Evolutionary conservation across 2,797 vertebrate species (phyloP).

Genomic region (Siniperca obscura): DNA sequence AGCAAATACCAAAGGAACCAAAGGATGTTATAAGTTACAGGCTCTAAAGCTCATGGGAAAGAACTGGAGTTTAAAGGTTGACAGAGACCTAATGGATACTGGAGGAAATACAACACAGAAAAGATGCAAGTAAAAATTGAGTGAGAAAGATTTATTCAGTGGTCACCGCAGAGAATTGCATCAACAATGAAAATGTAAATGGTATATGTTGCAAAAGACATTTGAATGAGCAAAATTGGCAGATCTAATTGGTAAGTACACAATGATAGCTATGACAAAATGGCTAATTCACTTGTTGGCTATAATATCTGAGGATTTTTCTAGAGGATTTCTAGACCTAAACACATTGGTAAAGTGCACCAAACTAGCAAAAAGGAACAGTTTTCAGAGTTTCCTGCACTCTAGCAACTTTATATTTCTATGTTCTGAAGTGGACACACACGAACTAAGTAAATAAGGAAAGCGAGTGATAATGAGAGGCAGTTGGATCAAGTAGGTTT

Average conservation of each 20-base stretch:
- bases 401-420: not conserved
- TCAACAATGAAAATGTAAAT: not conserved
- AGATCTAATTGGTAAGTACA: not conserved
- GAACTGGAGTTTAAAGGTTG: constrained; percentile 4
- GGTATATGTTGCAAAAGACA: not conserved
- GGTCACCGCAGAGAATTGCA: not conserved
- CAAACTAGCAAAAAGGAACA: not conserved
- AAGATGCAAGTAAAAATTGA: not conserved
- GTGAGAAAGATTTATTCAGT: not conserved
- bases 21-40: constrained; percentile 39
- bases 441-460: not conserved
- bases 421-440: not conserved
- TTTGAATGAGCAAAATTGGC: not conserved
- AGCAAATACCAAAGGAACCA: constrained; percentile 44
- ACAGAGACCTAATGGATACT: not conserved
- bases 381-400: not conserved
- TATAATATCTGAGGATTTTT: not conserved
- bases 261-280: not conserved
- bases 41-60: constrained; percentile 7
- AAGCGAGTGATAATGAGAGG: not conserved
- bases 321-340: not conserved
- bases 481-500: constrained; percentile 11
- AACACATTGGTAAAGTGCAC: not conserved
- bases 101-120: constrained; percentile 25
- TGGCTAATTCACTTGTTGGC: not conserved